Base-by-base conservation (phyloP, 2,888 invertebrate genomes). In the Panopea generosa region DNA sequence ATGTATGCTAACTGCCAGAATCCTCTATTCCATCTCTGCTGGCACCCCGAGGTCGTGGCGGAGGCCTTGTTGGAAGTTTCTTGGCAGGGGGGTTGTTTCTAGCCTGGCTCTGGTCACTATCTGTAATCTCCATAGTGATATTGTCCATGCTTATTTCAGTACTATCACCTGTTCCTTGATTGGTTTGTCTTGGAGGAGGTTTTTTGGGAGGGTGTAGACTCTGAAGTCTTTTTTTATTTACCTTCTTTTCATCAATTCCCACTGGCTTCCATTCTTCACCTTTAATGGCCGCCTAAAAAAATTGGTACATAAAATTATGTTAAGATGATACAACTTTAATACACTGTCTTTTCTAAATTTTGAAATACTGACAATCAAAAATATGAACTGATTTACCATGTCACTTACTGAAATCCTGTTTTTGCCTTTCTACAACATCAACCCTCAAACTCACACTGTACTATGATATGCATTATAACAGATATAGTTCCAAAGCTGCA, bases 211-310 rank as follows among this genome's bases (percentile, higher is more conserved):
- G 84, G 65, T 82, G 78, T 22, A 85, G 71, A 61, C 81, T 83
- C 65, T 74, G 22, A 27, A 45, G 56, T 52, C 82, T 61, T 47
- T 78, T 77, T 43, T 78, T 75, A n/a, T 72, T 59, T 20, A 55
- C 47, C 16, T 74, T 62, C 14, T 69, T 59, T n/a, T 66, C 55
- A 4, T 80, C 83, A 16, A 80, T 52, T 16, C 82, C 82, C 11
- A 85, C 79, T 4, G 90, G 87, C 24, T 68, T 74, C 91, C 91
- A 91, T 69, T 90, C 86, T 60, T 91, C 91, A 6, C 89, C 89
- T 69, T 86, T 88, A 16, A 90, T 81, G 11, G 89, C 91, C 29
- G 90, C 91, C 91, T 91, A 67, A 1, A 71, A 82, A 33, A 33
- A 33, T 33, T 33, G n/a, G n/a, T n/a, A n/a, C n/a, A n/a, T n/a